phyloP scores from a whole-genome alignment of 2,888 invertebrate species.

The Drosophila pseudotakahashii region DNA sequence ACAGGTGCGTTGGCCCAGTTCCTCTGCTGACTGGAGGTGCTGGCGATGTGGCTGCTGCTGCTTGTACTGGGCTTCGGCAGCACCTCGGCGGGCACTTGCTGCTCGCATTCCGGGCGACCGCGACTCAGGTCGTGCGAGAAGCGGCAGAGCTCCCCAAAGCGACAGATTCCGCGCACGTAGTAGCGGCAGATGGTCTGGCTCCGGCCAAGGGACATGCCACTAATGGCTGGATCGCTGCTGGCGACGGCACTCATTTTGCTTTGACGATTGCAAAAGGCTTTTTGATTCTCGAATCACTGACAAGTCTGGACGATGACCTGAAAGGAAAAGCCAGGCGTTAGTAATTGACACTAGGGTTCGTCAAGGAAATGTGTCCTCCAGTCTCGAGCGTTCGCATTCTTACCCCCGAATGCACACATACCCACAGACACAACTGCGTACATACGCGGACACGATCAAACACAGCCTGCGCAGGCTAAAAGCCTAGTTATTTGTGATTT shows the following conservation, averaged over 20 bases:
- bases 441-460: slow-evolving; percentile 5
- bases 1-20: slow-evolving; percentile 83
- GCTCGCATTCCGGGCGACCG: slow-evolving; percentile 61
- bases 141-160: slow-evolving; percentile 82
- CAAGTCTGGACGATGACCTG: slow-evolving; percentile 44
- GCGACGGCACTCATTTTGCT: slow-evolving; percentile 76
- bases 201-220: slow-evolving; percentile 56
- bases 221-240: slow-evolving; percentile 58
- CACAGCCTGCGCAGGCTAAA: not conserved
- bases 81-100: slow-evolving; percentile 24
- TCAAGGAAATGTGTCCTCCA: not conserved
- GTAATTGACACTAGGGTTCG: not conserved
- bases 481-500: not conserved
- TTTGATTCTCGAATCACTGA: slow-evolving; percentile 38
- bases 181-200: slow-evolving; percentile 81
- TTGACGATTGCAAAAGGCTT: slow-evolving; percentile 37
- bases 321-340: slow-evolving; percentile 24
- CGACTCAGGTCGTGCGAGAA: slow-evolving; percentile 79
- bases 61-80: slow-evolving; percentile 71
- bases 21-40: slow-evolving; percentile 36
- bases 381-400: slow-evolving; percentile 6
- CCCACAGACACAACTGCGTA: slow-evolving; percentile 27
- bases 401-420: slow-evolving; percentile 7
- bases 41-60: slow-evolving; percentile 56
- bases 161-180: slow-evolving; percentile 82